Percentiles rank a stretch among this genome's conserved stretches.
Evolutionary conservation across 2,113 vertebrate genomes (phyloP).

Genomic region (Epinephelus moara): DNA sequence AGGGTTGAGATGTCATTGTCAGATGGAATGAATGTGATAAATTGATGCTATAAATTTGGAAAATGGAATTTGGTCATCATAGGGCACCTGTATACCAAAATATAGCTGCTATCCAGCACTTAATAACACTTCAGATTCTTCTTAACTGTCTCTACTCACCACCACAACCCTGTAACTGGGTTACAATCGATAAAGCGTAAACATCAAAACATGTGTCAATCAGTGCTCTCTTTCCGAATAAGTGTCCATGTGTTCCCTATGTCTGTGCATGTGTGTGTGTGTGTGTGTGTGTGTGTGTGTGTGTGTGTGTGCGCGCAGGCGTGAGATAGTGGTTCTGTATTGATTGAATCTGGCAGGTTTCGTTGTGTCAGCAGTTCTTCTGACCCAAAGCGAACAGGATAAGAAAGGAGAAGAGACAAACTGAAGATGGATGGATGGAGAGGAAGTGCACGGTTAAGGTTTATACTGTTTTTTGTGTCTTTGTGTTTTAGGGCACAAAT

Average conservation of each 20-base stretch:
- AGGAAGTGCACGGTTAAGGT: not conserved
- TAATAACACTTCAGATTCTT: not conserved
- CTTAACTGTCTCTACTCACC: not conserved
- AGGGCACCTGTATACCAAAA: not conserved
- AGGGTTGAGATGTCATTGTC: not conserved
- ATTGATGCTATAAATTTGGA: not conserved
- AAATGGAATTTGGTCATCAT: not conserved
- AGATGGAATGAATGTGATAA: not conserved
- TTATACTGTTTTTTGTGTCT: not conserved
- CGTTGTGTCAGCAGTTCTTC: slow-evolving; percentile 46
- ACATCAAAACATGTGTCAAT: not conserved
- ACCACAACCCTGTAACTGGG: not conserved
- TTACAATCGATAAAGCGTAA: not conserved
- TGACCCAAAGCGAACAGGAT: slow-evolving; percentile 29
- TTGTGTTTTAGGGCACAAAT: not conserved
- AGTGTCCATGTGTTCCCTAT: no score
- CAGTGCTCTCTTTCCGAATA: not conserved
- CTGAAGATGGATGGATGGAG: not conserved
- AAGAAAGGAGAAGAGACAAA: slow-evolving; percentile 1
- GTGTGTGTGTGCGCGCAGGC: not conserved
- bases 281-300: not conserved
- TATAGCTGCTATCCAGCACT: not conserved
- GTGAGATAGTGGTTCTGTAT: slow-evolving; percentile 34
- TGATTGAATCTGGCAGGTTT: slow-evolving; percentile 46
- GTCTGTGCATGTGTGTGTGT: no score